phyloP scores from a whole-genome alignment of 2,797 vertebrate genomes.

The Acipenser ruthenus region DNA sequence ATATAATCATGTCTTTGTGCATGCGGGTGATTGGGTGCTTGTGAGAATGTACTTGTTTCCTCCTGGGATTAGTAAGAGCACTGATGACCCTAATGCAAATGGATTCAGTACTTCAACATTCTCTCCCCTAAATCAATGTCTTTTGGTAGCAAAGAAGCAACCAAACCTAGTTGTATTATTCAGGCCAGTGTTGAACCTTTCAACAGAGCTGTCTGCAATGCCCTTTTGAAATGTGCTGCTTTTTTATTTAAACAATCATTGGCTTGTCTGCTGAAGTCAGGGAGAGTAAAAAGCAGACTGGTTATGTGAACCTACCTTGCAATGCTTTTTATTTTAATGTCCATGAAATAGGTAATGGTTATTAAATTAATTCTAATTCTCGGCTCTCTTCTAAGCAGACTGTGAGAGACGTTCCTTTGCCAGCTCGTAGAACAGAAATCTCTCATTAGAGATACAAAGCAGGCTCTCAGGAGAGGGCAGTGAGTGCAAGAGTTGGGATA shows the following conservation, averaged over 20 bases:
- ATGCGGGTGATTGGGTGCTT: too few relatives aligned
- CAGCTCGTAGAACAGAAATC: constrained; percentile 3
- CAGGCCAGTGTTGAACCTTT: not conserved
- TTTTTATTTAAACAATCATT: not conserved
- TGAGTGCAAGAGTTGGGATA: constrained; percentile 16
- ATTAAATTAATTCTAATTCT: constrained; percentile 7
- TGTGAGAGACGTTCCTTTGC: not conserved
- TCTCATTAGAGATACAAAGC: constrained; percentile 11
- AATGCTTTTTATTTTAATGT: not conserved
- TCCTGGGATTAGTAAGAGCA: too few relatives aligned
- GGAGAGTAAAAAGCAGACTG: not conserved
- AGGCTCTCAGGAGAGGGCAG: not conserved
- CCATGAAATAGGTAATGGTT: not conserved
- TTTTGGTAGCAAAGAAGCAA: not conserved
- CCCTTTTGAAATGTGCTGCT: not conserved
- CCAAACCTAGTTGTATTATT: not conserved
- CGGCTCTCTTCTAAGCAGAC: not conserved
- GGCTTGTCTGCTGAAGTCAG: not conserved
- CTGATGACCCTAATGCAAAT: too few relatives aligned
- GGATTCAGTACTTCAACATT: not conserved
- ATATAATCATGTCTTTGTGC: too few relatives aligned
- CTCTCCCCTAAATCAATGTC: not conserved
- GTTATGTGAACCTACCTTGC: not conserved
- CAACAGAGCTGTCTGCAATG: too few relatives aligned
- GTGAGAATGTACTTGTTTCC: too few relatives aligned